These are phyloP conservation scores for Ctenodactylus gundi DNA, from an alignment of 2,113 vertebrate species.

Conservation along the genomic window DNA sequence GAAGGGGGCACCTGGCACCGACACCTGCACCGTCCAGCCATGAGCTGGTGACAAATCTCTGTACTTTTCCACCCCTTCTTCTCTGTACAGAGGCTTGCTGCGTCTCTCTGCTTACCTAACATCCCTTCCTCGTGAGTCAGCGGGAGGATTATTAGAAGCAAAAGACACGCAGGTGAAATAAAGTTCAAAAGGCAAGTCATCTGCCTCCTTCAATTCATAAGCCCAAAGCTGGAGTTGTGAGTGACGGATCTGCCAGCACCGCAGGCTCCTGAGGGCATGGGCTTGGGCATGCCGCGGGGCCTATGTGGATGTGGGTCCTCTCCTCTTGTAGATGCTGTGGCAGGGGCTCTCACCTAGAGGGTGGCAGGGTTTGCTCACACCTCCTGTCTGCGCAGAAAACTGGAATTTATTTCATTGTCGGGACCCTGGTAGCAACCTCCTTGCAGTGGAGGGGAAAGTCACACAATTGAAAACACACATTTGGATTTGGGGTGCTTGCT, in stretches of 20 bases:
- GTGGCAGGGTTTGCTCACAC: background rate
- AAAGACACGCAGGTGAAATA: background rate
- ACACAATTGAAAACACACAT: background rate
- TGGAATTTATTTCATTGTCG: background rate
- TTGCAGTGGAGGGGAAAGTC: background rate
- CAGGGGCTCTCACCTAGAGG: background rate
- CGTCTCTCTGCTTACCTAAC: background rate
- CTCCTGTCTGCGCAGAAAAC: background rate
- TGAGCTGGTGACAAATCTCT: accelerated
- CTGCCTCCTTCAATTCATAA: background rate
- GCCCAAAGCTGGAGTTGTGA: background rate
- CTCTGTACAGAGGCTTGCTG: background rate
- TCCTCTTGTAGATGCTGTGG: background rate
- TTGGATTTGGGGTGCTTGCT: background rate
- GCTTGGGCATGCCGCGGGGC: background rate
- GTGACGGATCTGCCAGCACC: background rate
- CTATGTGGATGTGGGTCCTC: background rate
- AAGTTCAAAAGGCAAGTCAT: background rate
- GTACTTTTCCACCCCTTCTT: background rate
- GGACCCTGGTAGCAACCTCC: background rate
- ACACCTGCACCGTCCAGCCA: too few species aligned
- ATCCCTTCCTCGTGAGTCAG: background rate
- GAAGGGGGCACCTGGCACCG: too few species aligned
- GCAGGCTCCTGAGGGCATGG: background rate
- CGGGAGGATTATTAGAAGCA: background rate